phyloP scores from a whole-genome alignment of 2,888 invertebrate species.

The Cerastis rubricosa region DNA sequence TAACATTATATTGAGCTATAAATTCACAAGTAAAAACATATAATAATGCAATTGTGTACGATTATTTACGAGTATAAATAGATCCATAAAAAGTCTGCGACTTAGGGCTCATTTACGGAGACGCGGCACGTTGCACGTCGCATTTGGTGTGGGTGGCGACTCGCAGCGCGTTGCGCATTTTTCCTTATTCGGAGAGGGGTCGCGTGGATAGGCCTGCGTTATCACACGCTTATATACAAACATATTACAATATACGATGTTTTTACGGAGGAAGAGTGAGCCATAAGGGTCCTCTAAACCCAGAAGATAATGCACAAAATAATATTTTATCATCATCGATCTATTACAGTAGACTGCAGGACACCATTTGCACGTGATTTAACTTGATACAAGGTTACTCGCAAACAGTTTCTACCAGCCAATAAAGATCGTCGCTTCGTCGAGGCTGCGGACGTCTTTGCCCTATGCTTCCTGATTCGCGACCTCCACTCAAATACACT shows the following conservation, averaged over 20 bases:
- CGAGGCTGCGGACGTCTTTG: not conserved
- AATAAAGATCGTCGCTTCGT: not conserved
- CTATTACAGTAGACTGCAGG: not conserved
- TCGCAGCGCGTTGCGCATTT: not conserved
- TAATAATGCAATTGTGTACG: not conserved
- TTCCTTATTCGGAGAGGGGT: not conserved
- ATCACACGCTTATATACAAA: not conserved
- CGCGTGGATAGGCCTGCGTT: not conserved
- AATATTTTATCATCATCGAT: not conserved
- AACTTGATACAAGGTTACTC: not conserved
- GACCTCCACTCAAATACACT: not conserved
- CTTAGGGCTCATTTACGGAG: not conserved
- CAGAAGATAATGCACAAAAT: not conserved
- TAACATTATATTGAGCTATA: slow-evolving; percentile 25
- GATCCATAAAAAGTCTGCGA: not conserved
- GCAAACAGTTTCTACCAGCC: not conserved
- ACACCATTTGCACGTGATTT: not conserved
- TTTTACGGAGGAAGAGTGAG: not conserved
- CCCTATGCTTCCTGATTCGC: not conserved
- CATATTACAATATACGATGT: not conserved
- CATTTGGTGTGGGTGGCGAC: not conserved
- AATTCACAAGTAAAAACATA: not conserved
- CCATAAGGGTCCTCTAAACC: not conserved
- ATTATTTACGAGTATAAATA: not conserved
- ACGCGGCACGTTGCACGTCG: not conserved